These are phyloP conservation scores for Aphis craccivora DNA, from an alignment of 1,140 invertebrate species.

Conservation along the genomic window DNA sequence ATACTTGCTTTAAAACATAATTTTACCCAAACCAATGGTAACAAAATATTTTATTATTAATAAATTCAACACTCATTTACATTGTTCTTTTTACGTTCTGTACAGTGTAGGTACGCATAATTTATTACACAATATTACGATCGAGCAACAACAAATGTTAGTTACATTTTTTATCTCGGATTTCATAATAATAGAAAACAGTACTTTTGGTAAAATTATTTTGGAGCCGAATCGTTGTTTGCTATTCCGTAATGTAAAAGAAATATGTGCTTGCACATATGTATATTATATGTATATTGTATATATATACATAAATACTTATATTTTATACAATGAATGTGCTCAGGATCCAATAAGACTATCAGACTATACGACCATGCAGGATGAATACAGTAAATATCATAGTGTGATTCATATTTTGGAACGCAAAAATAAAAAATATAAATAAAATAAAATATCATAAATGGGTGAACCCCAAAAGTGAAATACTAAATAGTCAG, in stretches of 20 bases:
- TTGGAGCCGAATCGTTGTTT: background rate
- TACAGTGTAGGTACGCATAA: no score
- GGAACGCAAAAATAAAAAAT: background rate
- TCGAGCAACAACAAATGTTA: background rate
- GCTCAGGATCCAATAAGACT: background rate
- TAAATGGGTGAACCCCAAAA: background rate
- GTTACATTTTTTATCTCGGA: background rate
- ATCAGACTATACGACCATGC: background rate
- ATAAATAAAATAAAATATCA: background rate
- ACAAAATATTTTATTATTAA: background rate
- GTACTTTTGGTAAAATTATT: background rate
- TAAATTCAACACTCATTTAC: background rate
- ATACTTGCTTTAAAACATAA: background rate
- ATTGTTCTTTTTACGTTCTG: background rate
- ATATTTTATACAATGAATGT: background rate
- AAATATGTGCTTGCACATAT: background rate
- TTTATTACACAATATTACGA: background rate
- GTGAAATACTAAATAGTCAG: background rate
- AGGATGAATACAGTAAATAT: background rate
- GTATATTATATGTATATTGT: background rate
- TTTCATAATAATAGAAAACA: slow-evolving; percentile 14
- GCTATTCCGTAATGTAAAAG: background rate
- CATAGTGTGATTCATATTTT: background rate
- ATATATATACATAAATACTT: background rate
- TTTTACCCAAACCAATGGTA: background rate